Conservation (phyloP, 2,797 vertebrate genomes). For the Dryobates pubescens region DNA sequence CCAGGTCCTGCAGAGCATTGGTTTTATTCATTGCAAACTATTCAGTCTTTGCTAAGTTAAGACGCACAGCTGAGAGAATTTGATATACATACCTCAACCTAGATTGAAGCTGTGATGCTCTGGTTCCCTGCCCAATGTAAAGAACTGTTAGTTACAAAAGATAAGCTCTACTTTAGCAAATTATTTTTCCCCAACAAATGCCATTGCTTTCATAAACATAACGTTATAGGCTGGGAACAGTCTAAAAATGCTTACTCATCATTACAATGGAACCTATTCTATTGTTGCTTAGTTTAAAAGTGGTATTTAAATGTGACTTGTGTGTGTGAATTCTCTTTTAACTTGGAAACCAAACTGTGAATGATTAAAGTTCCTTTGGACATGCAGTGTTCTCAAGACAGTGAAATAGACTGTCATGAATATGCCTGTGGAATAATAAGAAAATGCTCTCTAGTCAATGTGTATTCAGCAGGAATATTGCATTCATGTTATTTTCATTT, state of each 20-base stretch:
- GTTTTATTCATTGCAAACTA: neutral
- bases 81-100: neutral
- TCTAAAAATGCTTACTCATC: neutral
- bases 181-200: neutral
- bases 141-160: neutral
- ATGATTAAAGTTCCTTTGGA: neutral
- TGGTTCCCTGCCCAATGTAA: neutral
- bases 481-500: constrained; percentile 47
- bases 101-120: neutral
- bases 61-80: neutral
- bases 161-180: neutral
- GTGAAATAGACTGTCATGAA: constrained; percentile 11
- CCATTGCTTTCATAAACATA: neutral
- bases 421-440: constrained; percentile 12
- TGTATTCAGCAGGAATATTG: constrained; percentile 50
- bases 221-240: neutral
- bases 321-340: neutral
- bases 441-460: constrained; percentile 11
- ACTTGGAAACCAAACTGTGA: neutral
- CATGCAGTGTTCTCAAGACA: neutral
- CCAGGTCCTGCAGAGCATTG: neutral
- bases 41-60: neutral
- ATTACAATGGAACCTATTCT: neutral
- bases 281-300: neutral
- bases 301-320: neutral